Evolutionary conservation across 2,888 invertebrate genomes (phyloP), one percentile per base, ranked within the genome.

Genomic region (Meloe dianella): DNA sequence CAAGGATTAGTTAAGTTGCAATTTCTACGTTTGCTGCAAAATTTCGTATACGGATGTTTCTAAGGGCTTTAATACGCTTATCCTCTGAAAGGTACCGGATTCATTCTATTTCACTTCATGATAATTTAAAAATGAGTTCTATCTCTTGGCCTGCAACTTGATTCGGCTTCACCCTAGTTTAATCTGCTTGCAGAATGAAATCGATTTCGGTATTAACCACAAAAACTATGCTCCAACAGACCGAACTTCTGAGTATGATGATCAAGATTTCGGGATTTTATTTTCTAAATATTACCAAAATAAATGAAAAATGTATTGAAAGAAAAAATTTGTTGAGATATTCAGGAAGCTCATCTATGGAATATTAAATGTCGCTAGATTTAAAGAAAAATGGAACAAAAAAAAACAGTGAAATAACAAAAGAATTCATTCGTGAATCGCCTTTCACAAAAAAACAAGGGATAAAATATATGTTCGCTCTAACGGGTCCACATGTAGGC

Each of bases 401-500:
- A 80, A 78, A 74, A 75, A 76, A 73, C 75, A 74, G 74, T 17
- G 74, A 63, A 68, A 72, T 71, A 75, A 77, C 75, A 77, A 78
- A 75, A 75, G 75, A 77, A 74, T 74, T 77, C 75, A 76, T 76
- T 74, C 75, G 68, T 71, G 65, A 69, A 75, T 65, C 67, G 72
- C 74, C 75, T 75, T 74, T 74, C 75, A 76, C 72, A 75, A 20
- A 20, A 51, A 77, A 78, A 79, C 78, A 79, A 78, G 78, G 78
- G 79, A 80, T 79, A 79, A 79, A 79, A 79, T 79, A 79, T 78
- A 76, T 72, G 71, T 74, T 72, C 70, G 75, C 73, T 71, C 70
- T 74, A 27, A 27, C 2, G 27, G 27, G 27, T 3, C 27, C 75
- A 75, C 76, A 76, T 75, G 73, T 73, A 32, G 38, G 0, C 4